Evolutionary conservation across 2,888 invertebrate genomes (phyloP).

Genomic region (Meloe dianella): DNA sequence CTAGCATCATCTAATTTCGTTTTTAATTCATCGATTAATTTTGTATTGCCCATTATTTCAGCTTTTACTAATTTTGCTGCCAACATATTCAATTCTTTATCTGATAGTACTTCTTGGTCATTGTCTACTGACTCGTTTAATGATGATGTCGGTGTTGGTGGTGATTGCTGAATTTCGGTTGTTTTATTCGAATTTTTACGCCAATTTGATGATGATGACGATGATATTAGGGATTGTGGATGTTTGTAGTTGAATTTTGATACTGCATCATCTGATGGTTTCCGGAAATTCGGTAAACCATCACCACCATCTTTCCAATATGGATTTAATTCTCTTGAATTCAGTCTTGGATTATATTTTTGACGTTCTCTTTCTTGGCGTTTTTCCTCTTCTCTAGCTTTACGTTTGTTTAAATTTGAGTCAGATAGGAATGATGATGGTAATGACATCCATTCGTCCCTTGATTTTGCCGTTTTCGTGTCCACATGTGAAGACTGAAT

Average conservation of each 20-base stretch:
- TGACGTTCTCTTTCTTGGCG: conserved; percentile 64
- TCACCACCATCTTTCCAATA: conserved; percentile 91
- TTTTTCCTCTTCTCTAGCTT: conserved; percentile 61
- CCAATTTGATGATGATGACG: conserved; percentile 28
- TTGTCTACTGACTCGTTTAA: conserved; percentile 15
- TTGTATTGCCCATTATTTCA: conserved; percentile 86
- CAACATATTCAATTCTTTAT: conserved; percentile 88
- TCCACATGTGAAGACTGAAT: conserved; percentile 18
- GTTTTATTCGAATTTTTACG: conserved; percentile 28
- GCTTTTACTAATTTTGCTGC: conserved; percentile 92
- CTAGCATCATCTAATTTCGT: conserved; percentile 75
- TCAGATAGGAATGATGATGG: conserved; percentile 60
- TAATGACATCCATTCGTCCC: conserved; percentile 85
- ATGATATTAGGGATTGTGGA: background rate
- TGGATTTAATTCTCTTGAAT: conserved; percentile 83
- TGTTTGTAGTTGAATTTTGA: conserved; percentile 15
- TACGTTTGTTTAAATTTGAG: conserved; percentile 58
- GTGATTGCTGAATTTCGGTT: background rate
- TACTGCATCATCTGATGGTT: conserved; percentile 57
- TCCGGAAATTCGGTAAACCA: conserved; percentile 72
- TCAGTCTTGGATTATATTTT: conserved; percentile 73
- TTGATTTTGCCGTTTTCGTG: conserved; percentile 22
- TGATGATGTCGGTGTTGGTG: conserved; percentile 1
- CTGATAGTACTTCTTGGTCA: conserved; percentile 61
- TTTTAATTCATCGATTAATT: conserved; percentile 74